These are phyloP conservation scores for Macaca nemestrina DNA, from an alignment of 2,113 vertebrate genomes.

Conservation along the genomic window DNA sequence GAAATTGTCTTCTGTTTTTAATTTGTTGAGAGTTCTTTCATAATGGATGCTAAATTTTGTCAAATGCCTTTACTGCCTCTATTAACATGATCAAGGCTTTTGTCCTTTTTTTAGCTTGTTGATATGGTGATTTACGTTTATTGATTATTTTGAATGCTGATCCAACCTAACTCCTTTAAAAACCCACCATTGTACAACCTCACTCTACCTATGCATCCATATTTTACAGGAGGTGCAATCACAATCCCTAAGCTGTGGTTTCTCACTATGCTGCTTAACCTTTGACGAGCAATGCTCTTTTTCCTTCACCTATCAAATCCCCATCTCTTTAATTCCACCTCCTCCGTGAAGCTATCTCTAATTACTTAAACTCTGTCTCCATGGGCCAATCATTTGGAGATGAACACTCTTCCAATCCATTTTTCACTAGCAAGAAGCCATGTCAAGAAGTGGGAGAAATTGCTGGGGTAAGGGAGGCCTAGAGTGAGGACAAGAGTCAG, in stretches of 20 bases:
- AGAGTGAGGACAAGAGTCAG: neutral
- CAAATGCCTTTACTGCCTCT: neutral
- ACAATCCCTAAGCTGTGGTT: neutral
- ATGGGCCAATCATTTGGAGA: neutral
- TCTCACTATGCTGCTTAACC: neutral
- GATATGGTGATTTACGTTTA: neutral
- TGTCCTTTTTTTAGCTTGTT: neutral
- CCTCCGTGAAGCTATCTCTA: neutral
- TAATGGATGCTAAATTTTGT: slow-evolving; percentile 4
- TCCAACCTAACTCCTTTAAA: neutral
- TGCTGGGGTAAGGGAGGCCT: neutral
- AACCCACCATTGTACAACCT: neutral
- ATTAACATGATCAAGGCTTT: neutral
- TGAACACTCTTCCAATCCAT: neutral
- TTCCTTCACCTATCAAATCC: neutral
- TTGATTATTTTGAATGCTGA: neutral
- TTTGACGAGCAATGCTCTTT: neutral
- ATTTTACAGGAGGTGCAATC: neutral
- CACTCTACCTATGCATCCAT: neutral
- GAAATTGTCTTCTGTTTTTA: slow-evolving; percentile 38
- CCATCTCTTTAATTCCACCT: neutral
- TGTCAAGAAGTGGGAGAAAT: neutral
- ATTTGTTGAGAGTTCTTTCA: slow-evolving; percentile 19
- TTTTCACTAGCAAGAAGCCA: neutral
- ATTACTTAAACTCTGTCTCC: neutral